Evolutionary conservation across 2,888 invertebrate species (phyloP).

Genomic region (Trypoxylon attenuatum): DNA sequence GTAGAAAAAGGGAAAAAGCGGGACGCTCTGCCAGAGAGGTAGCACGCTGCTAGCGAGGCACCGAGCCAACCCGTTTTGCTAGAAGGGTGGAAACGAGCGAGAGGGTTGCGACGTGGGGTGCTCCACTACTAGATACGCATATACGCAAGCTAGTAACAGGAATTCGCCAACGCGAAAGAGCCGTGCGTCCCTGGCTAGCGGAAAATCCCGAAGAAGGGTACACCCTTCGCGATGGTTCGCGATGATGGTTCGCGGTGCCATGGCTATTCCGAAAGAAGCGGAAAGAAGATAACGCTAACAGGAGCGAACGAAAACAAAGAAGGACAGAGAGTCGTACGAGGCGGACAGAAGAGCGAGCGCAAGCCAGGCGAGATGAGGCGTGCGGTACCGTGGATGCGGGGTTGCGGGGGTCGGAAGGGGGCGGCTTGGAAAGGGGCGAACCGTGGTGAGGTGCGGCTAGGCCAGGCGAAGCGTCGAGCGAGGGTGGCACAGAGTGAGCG

Average conservation of each 20-base stretch:
- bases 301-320: neutral
- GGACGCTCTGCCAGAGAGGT: constrained; percentile 40
- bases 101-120: constrained; percentile 6
- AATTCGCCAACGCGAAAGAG: constrained; percentile 39
- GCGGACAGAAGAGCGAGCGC: constrained; percentile 2
- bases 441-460: constrained; percentile 21
- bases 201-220: constrained; percentile 58
- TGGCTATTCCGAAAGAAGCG: no score
- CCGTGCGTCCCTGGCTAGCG: constrained; percentile 34
- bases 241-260: constrained; percentile 29
- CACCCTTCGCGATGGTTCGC: constrained; percentile 53
- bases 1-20: constrained; percentile 54
- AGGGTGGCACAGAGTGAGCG: constrained; percentile 33
- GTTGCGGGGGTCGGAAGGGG: constrained; percentile 20
- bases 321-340: no score
- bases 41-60: constrained; percentile 34
- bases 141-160: constrained; percentile 35
- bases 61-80: constrained; percentile 44
- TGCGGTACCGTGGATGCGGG: constrained; percentile 8
- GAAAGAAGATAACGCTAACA: no score
- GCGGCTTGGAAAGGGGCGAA: constrained; percentile 18
- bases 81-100: constrained; percentile 24
- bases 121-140: constrained; percentile 38
- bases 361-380: constrained; percentile 30
- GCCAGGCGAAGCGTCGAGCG: constrained; percentile 26